Conservation (phyloP, 2,888 invertebrate genomes). For the Celastrina argiolus region DNA sequence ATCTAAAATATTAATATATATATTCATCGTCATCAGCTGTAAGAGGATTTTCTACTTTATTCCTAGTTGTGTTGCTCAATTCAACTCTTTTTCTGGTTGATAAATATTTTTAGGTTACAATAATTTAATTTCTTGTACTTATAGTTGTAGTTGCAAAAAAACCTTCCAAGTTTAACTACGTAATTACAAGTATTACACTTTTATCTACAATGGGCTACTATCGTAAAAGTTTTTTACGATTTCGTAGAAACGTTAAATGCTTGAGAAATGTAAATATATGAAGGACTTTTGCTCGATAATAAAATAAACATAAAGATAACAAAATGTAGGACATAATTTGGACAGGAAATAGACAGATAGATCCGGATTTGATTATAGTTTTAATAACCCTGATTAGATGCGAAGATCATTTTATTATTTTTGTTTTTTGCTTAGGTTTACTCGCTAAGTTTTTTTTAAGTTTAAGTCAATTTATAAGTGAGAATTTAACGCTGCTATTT, state of each 20-base stretch:
- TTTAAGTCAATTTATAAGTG: too few species aligned
- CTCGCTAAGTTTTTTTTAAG: too few species aligned
- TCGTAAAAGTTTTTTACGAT: background rate
- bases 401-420: too few species aligned
- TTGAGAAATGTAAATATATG: constrained; percentile 2
- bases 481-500: too few species aligned
- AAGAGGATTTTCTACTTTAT: background rate
- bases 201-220: background rate
- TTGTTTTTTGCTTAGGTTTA: too few species aligned
- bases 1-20: constrained; percentile 2
- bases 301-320: background rate
- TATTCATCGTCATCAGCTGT: background rate
- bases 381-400: background rate
- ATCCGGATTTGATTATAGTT: background rate
- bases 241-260: constrained; percentile 3
- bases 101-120: too few species aligned
- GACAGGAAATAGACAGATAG: background rate
- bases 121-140: too few species aligned
- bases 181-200: background rate
- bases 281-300: background rate
- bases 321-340: background rate
- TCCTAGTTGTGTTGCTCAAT: too few species aligned
- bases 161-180: background rate
- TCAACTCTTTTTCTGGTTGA: too few species aligned
- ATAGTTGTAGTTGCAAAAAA: too few species aligned